Conservation (phyloP, 2,797 vertebrate genomes). For the Tapera naevia region DNA sequence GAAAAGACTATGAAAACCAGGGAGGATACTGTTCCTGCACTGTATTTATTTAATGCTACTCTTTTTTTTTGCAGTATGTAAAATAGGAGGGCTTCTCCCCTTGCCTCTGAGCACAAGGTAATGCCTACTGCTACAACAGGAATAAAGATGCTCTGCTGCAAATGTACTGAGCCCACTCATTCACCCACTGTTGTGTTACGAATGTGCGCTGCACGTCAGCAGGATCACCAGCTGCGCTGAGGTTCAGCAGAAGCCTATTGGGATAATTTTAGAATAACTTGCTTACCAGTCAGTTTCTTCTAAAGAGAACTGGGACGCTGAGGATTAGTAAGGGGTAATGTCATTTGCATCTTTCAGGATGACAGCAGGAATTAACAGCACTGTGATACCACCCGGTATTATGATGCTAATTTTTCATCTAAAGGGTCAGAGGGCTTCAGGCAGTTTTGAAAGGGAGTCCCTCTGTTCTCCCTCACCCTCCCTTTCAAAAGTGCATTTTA, state of each 20-base stretch:
- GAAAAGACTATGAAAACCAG: background rate
- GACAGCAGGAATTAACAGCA: background rate
- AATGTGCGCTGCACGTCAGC: background rate
- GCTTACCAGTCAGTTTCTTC: background rate
- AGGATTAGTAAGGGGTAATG: background rate
- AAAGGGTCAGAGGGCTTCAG: slow-evolving; percentile 9
- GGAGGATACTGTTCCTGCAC: background rate
- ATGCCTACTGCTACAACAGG: slow-evolving; percentile 20
- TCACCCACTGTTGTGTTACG: background rate
- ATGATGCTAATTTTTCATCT: slow-evolving; percentile 52
- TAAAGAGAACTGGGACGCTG: background rate
- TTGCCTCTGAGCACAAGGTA: background rate
- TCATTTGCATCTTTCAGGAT: background rate
- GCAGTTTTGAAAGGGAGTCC: background rate
- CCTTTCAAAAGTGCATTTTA: background rate
- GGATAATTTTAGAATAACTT: background rate
- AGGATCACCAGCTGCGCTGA: background rate
- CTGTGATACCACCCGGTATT: background rate
- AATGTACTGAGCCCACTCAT: background rate
- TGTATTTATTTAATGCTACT: background rate
- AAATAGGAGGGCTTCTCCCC: background rate
- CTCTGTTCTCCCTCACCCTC: background rate
- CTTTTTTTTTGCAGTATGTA: background rate
- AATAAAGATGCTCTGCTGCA: background rate
- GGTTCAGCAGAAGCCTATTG: background rate